phyloP scores from a whole-genome alignment of 2,888 invertebrate genomes.

The Serrognathus titanus region DNA sequence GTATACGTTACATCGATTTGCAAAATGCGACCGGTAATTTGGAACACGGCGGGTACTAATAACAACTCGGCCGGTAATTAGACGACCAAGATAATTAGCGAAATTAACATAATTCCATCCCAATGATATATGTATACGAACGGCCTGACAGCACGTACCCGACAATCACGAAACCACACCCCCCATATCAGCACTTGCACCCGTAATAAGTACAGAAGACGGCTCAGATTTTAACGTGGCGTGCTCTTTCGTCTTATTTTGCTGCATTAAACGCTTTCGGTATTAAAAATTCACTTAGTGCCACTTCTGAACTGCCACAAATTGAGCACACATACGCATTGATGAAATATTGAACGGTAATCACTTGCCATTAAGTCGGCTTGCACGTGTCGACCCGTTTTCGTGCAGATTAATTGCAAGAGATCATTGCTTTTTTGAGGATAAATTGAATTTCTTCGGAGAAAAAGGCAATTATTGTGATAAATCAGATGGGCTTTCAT shows the following conservation, averaged over 20 bases:
- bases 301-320: not conserved
- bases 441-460: no score
- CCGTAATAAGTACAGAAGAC: not conserved
- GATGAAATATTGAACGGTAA: no score
- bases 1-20: slow-evolving; percentile 9
- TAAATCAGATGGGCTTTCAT: no score
- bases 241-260: no score
- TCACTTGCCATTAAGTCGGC: no score
- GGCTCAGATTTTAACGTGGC: no score
- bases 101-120: slow-evolving; percentile 13
- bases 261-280: not conserved
- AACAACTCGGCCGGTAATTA: slow-evolving; percentile 12
- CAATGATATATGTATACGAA: slow-evolving; percentile 6
- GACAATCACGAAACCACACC: slow-evolving; percentile 5
- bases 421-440: no score
- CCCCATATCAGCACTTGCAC: slow-evolving; percentile 2
- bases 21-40: slow-evolving; percentile 8
- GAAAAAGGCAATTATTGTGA: no score
- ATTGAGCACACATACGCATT: no score
- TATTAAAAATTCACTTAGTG: slow-evolving; percentile 6
- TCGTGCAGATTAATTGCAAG: no score
- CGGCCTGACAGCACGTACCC: slow-evolving; percentile 1
- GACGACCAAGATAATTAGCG: slow-evolving; percentile 11
- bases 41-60: slow-evolving; percentile 15
- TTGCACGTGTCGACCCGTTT: no score